Evolutionary conservation across 2,113 vertebrate species (phyloP).

Genomic region (Crotalus horridus): DNA sequence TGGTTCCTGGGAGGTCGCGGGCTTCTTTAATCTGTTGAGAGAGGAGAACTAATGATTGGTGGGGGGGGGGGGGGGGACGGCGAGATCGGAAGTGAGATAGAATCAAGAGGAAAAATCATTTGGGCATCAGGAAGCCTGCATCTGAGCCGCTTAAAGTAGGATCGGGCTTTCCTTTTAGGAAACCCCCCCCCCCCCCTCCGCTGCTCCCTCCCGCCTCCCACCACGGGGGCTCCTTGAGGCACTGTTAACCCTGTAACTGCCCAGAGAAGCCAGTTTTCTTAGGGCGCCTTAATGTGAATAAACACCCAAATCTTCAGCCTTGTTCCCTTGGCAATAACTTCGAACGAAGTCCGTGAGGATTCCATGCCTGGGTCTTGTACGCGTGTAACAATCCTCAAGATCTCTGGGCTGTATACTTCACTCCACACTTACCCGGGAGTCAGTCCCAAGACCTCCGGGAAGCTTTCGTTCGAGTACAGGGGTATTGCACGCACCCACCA

Average conservation of each 20-base stretch:
- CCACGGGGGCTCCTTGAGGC: neutral
- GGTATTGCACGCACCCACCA: no score
- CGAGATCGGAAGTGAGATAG: neutral
- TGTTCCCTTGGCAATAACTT: neutral
- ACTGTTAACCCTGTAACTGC: neutral
- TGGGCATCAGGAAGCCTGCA: neutral
- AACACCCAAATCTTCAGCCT: neutral
- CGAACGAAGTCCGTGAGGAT: neutral
- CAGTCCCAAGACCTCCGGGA: neutral
- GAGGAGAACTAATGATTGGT: neutral
- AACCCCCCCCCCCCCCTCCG: neutral
- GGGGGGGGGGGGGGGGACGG: neutral
- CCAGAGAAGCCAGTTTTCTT: neutral
- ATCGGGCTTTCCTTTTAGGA: neutral
- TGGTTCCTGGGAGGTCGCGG: neutral
- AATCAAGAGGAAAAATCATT: neutral
- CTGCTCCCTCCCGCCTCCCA: neutral
- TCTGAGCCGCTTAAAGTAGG: neutral
- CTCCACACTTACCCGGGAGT: neutral
- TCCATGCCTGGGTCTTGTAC: neutral
- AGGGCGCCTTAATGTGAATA: neutral
- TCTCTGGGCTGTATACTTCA: neutral
- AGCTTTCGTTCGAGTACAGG: neutral
- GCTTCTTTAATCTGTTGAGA: neutral
- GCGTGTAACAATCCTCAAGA: neutral